A percentile compares a stretch with the other conserved stretches of the same genome.
These are phyloP conservation scores for Syrrhaptes paradoxus DNA, from an alignment of 2,113 vertebrate species.

Conservation along the genomic window DNA sequence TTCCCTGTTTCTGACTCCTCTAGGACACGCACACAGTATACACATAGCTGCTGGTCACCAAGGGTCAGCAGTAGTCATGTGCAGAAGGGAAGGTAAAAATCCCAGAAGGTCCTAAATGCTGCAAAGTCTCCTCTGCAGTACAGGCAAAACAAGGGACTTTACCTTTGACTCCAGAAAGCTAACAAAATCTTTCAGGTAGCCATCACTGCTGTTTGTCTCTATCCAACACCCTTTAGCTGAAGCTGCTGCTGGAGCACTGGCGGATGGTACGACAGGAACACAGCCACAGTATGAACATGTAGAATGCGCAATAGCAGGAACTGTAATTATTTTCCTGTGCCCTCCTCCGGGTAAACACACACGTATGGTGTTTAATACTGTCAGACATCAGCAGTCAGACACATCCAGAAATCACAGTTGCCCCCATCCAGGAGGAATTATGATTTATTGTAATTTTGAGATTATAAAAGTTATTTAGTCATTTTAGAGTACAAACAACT, in stretches of 20 bases:
- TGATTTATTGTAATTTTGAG: conserved; percentile 31
- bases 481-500: conserved; percentile 42
- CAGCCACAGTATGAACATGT: accelerated
- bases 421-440: neutral
- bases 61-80: neutral
- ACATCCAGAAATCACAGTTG: neutral
- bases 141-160: neutral
- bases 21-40: neutral
- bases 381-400: neutral
- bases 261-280: neutral
- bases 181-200: neutral
- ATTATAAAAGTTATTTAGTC: conserved; percentile 32
- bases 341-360: neutral
- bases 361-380: neutral
- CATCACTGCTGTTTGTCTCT: accelerated
- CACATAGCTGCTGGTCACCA: neutral
- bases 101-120: neutral
- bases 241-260: accelerated
- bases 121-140: neutral
- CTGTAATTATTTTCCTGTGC: neutral
- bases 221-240: neutral
- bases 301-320: neutral
- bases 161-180: neutral
- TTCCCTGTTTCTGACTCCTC: neutral
- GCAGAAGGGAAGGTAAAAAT: neutral